Evolutionary conservation across 2,797 vertebrate species (phyloP).

Genomic region (Chaetophractus vellerosus): DNA sequence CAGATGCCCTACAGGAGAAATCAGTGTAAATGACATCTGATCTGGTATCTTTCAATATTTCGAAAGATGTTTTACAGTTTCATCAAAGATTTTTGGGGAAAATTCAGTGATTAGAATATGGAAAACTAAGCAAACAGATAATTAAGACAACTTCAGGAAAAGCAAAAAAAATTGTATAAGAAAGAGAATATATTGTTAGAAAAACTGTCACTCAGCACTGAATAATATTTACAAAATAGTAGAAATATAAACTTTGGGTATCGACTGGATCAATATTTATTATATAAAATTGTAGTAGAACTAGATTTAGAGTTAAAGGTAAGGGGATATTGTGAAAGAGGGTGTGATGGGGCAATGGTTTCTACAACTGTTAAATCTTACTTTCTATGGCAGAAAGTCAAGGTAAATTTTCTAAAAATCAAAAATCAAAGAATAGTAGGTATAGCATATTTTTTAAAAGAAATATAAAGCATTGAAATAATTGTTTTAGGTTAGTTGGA

Average conservation of each 20-base stretch:
- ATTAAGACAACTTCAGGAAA: neutral
- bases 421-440: neutral
- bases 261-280: neutral
- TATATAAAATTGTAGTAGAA: neutral
- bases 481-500: neutral
- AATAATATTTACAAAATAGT: neutral
- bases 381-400: neutral
- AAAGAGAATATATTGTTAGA: neutral
- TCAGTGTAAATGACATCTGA: neutral
- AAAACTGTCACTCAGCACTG: neutral
- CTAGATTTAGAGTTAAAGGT: neutral
- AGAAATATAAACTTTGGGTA: neutral
- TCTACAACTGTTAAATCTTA: neutral
- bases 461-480: neutral
- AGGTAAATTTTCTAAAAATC: neutral
- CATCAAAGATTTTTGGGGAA: neutral
- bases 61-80: neutral
- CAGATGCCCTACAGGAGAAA: neutral
- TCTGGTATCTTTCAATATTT: neutral
- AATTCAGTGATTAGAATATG: neutral
- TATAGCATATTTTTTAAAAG: neutral
- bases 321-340: neutral
- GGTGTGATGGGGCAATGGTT: neutral
- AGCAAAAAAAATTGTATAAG: neutral
- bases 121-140: neutral